Percentiles rank a stretch among this genome's conserved stretches.
phyloP scores from a whole-genome alignment of 2,113 vertebrate genomes.

The Mus musculus region GRCm39 chr6:54755001-54755500 shows the following conservation, averaged over 20 bases:
- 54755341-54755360: background rate
- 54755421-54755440: background rate
- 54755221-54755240: background rate
- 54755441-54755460: background rate
- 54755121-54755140: background rate
- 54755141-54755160: background rate
- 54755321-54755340: background rate
- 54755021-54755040: background rate
- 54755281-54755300: background rate
- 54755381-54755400: background rate
- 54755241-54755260: background rate
- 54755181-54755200: background rate
- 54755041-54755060: fast-evolving
- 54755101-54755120: background rate
- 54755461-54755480: background rate
- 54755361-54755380: background rate
- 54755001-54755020: background rate
- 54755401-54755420: background rate
- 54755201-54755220: background rate
- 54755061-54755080: background rate
- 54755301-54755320: background rate
- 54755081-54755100: background rate
- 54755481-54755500: background rate
- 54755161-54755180: background rate
- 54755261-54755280: background rate